phyloP scores from a whole-genome alignment of 1,140 invertebrate genomes.

The Drosophila saltans region DNA sequence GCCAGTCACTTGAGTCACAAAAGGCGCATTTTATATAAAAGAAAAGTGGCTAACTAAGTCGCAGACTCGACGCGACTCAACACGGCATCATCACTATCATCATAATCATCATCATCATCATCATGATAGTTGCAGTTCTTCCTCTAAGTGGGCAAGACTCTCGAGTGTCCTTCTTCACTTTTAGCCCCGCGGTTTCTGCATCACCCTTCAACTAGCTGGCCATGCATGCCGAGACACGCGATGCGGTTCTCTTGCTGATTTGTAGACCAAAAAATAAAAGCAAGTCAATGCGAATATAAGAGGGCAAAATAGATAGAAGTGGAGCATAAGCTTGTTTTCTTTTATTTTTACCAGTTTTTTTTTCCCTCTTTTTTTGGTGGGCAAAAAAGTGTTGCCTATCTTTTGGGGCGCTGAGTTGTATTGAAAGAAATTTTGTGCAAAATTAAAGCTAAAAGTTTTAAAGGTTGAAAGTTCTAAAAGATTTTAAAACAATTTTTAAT shows the following conservation, averaged over 20 bases:
- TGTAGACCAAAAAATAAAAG: conserved; percentile 32
- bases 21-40: conserved; percentile 74
- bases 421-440: neutral
- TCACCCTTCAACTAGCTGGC: neutral
- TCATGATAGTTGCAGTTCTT: conserved; percentile 36
- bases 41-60: conserved; percentile 79
- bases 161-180: conserved; percentile 30
- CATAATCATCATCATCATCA: neutral
- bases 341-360: neutral
- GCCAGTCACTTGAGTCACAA: conserved; percentile 62
- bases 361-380: neutral
- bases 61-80: conserved; percentile 29
- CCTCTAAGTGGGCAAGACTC: conserved; percentile 33
- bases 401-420: neutral
- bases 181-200: neutral
- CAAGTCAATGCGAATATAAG: conserved; percentile 15
- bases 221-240: conserved; percentile 34
- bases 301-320: neutral
- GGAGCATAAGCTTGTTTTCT: neutral
- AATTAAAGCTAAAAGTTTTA: neutral
- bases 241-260: conserved; percentile 46
- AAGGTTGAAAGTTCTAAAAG: neutral
- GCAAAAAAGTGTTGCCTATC: neutral
- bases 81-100: conserved; percentile 14
- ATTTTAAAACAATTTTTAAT: neutral